These are phyloP conservation scores for Chionomys nivalis DNA, from an alignment of 2,113 vertebrate species.

Conservation along the genomic window DNA sequence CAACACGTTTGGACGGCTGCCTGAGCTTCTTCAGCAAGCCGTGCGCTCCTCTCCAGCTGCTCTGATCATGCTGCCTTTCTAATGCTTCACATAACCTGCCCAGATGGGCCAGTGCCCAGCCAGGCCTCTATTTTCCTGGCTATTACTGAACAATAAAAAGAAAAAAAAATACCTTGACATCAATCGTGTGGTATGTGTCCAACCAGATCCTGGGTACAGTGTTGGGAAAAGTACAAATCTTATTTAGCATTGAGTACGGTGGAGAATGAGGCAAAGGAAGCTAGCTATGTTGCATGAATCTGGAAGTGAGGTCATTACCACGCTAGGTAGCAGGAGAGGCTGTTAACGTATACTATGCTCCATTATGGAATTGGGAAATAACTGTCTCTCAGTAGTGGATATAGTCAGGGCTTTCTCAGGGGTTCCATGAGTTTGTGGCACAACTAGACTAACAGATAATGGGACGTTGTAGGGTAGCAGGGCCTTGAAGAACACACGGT, in stretches of 20 bases:
- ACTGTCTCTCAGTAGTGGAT: background rate
- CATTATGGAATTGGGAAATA: background rate
- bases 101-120: conserved; percentile 54
- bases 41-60: conserved; percentile 77
- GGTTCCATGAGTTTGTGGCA: background rate
- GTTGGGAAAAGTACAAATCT: background rate
- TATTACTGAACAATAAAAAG: conserved; percentile 36
- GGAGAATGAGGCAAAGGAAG: background rate
- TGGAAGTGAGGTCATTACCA: background rate
- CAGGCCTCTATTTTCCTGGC: conserved; percentile 38
- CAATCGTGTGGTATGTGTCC: background rate
- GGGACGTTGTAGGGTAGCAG: background rate
- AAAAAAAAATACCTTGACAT: conserved; percentile 13
- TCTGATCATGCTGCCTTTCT: conserved; percentile 54
- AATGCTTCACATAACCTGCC: conserved; percentile 57
- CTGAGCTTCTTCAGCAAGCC: conserved; percentile 71
- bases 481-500: accelerated
- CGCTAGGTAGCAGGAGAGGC: background rate
- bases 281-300: background rate
- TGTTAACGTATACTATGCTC: accelerated
- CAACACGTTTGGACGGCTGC: conserved; percentile 75
- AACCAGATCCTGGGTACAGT: background rate
- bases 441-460: background rate
- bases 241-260: background rate
- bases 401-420: background rate